Evolutionary conservation across 1,140 invertebrate species (phyloP), one percentile per base, ranked within the genome.

Genomic region (Liolophura sinensis): DNA sequence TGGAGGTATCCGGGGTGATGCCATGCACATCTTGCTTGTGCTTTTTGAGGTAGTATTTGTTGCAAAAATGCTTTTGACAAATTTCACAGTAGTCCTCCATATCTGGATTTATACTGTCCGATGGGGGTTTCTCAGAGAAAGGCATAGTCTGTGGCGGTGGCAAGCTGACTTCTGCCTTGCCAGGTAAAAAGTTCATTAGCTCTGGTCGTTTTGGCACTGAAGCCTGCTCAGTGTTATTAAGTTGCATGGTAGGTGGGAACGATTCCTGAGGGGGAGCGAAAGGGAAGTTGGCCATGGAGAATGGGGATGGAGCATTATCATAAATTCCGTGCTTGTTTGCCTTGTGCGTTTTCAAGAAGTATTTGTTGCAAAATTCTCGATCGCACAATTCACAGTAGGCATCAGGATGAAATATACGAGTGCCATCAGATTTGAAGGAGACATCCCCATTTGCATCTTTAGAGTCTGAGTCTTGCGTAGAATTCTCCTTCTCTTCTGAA

Each of bases 261-360:
- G 54, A 56, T 67, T 58, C 63, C 22, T 49, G 63, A 15, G 47
- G 67, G 46, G 60, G 65, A 22, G 66, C 47, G n/a, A 62, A 66
- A n/a, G 62, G 59, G 18, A 67, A 57, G 47, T 46, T 64, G 16
- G 25, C 49, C 31, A 69, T 69, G 20, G 74, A 68, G 70, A 78
- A 75, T 66, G 77, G 77, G 61, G 78, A 73, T 24, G 73, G 62
- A 31, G 73, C 72, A 60, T 74, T 78, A 27, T 84, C 82, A 73
- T 76, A 83, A 49, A 99, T 99, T 9, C 96, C 95, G 85, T 99
- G 97, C 93, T 99, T 99, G 81, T 98, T 92, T 74, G 98, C 93
- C 95, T 99, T 99, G 86, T 99, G 97, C 0, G 97, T 99, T 80
- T 98, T 96, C 91, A 85, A 71, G 64, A 84, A 85, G 66, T 85